Base-by-base conservation (phyloP, 2,888 invertebrate genomes). In the Watsonalla binaria region DNA sequence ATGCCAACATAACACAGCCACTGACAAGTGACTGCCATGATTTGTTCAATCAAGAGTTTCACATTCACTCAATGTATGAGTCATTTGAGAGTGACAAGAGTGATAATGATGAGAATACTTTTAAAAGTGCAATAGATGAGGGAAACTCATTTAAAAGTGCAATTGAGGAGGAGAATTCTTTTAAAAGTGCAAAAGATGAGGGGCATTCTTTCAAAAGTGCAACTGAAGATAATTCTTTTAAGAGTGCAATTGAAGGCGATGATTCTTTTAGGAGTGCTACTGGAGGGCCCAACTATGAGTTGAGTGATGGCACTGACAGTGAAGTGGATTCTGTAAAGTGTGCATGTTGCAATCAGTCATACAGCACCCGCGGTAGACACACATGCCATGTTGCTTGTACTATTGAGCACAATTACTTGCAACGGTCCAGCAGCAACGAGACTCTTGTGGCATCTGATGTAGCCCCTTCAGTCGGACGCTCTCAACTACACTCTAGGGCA, bases 311-410 rank as follows among this genome's bases (percentile, higher is more conserved):
- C 58, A 90, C 90, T 47, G 90, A 90, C 53, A 90, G 89, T 72
- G 90, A 90, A 63, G 80, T 88, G 58, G 89, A 90, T 60, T 90
- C 90, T 1, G 76, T 90, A 2, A 88, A 87, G 66, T 90, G 90
- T 78, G 86, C 83, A 6, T 86, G 83, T 53, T 90, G 90, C 57
- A 86, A 79, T 68, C 76, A 88, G 60, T 80, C 86, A 1, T 84
- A 90, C 51, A 82, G 82, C 55, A 82, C 81, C 54, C 68, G 78
- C 45, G 88, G 88, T 5, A 77, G 76, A 5, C 90, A 90, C 58
- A 82, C 76, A 14, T 90, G 90, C 58, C 79, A 80, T 51, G 84
- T 87, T 0, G 83, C 84, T 50, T 90, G 90, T 55, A 89, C 86
- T 39, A 89, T 90, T 57, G 90, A 90, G 61, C 79, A 83, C 51